Evolutionary conservation across 2,113 vertebrate species (phyloP).

Genomic region (Charadrius vociferus): DNA sequence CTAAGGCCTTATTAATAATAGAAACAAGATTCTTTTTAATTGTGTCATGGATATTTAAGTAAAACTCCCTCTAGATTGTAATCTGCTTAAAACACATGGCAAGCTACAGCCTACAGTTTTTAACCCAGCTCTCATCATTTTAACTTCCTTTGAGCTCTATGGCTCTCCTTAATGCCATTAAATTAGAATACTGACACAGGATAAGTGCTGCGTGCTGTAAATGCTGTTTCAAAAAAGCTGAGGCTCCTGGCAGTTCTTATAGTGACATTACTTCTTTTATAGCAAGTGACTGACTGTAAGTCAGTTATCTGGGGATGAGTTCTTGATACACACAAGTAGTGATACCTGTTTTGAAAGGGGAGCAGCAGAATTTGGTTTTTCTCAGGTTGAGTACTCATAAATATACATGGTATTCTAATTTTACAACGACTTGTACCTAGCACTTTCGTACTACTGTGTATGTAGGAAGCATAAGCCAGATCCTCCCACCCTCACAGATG

Average conservation of each 20-base stretch:
- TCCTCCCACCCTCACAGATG: not conserved
- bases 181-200: not conserved
- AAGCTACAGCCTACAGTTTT: not conserved
- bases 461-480: not conserved
- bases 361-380: not conserved
- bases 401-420: not conserved
- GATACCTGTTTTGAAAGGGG: not conserved
- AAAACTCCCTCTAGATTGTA: constrained; percentile 60
- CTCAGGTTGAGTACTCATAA: not conserved
- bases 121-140: not conserved
- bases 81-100: constrained; percentile 32
- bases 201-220: not conserved
- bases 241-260: not conserved
- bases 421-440: not conserved
- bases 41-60: constrained; percentile 65
- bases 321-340: not conserved
- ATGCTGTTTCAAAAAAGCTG: not conserved
- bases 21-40: constrained; percentile 57
- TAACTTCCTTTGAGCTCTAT: not conserved
- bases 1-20: constrained; percentile 59
- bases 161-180: not conserved
- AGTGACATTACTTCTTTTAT: not conserved
- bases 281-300: not conserved
- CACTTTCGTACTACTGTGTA: not conserved
- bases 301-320: not conserved